phyloP scores from a whole-genome alignment of 1,140 invertebrate species.

The Pemphigus obesinymphae region DNA sequence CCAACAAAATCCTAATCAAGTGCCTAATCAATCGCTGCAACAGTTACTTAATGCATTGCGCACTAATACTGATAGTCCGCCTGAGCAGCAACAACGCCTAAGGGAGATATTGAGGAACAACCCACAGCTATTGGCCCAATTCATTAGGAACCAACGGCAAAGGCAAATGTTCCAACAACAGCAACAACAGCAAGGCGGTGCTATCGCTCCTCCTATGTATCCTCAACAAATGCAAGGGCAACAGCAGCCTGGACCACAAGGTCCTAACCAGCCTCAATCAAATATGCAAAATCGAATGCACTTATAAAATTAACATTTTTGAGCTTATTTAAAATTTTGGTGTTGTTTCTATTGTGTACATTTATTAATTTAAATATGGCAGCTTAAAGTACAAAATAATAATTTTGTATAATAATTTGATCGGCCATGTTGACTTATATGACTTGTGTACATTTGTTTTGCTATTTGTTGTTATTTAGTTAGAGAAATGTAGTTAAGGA shows the following conservation, averaged over 20 bases:
- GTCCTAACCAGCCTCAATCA: slow-evolving; percentile 48
- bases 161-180: slow-evolving; percentile 22
- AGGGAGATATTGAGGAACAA: slow-evolving; percentile 89
- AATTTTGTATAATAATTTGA: slow-evolving; percentile 37
- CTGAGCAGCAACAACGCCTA: slow-evolving; percentile 89
- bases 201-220: slow-evolving; percentile 51
- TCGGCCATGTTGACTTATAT: slow-evolving; percentile 38
- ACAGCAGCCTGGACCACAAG: slow-evolving; percentile 49
- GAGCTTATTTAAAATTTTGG: slow-evolving; percentile 30
- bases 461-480: slow-evolving; percentile 38
- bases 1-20: slow-evolving; percentile 43
- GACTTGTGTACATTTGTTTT: slow-evolving; percentile 37
- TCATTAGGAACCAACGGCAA: slow-evolving; percentile 72
- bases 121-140: slow-evolving; percentile 93
- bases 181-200: slow-evolving; percentile 49
- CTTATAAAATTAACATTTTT: not conserved
- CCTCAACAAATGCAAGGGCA: slow-evolving; percentile 50
- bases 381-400: slow-evolving; percentile 41
- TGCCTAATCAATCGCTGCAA: slow-evolving; percentile 67
- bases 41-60: slow-evolving; percentile 85
- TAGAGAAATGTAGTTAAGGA: slow-evolving; percentile 38
- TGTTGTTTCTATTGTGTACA: slow-evolving; percentile 37
- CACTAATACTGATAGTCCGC: slow-evolving; percentile 68
- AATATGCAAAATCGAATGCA: slow-evolving; percentile 37
- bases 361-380: slow-evolving; percentile 39